Conservation (phyloP, 2,797 vertebrate genomes). For the Aphelocoma californica region DNA sequence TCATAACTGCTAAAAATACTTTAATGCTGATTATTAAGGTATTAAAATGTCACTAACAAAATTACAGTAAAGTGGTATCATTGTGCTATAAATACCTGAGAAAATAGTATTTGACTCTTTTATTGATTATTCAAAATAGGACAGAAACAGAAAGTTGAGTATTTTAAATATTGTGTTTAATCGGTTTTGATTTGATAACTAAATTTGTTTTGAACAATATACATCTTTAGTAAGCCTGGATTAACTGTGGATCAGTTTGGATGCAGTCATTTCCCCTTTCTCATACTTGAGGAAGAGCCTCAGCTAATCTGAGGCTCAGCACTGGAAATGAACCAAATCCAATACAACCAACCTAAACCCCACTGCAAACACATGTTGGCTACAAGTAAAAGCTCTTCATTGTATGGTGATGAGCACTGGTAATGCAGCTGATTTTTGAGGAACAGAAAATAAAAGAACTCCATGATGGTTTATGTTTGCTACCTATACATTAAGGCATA, state of each 20-base stretch:
- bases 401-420: background rate
- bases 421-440: background rate
- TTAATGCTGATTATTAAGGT: background rate
- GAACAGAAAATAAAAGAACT: background rate
- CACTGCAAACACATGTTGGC: background rate
- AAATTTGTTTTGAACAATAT: background rate
- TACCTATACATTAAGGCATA: background rate
- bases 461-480: background rate
- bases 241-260: background rate
- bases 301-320: background rate
- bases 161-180: background rate
- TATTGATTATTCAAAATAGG: background rate
- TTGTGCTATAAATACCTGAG: background rate
- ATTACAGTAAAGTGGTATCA: background rate
- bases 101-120: background rate
- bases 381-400: background rate
- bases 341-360: background rate
- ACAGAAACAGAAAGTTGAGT: background rate
- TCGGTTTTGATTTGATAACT: background rate
- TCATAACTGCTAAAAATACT: background rate
- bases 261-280: background rate
- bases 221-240: background rate
- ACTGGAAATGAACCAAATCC: constrained; percentile 6
- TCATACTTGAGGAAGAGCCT: background rate
- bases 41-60: background rate